A percentile compares a stretch with the other conserved stretches of the same genome.
These are phyloP conservation scores for Nyctibius grandis DNA, from an alignment of 2,797 vertebrate species.

Conservation along the genomic window DNA sequence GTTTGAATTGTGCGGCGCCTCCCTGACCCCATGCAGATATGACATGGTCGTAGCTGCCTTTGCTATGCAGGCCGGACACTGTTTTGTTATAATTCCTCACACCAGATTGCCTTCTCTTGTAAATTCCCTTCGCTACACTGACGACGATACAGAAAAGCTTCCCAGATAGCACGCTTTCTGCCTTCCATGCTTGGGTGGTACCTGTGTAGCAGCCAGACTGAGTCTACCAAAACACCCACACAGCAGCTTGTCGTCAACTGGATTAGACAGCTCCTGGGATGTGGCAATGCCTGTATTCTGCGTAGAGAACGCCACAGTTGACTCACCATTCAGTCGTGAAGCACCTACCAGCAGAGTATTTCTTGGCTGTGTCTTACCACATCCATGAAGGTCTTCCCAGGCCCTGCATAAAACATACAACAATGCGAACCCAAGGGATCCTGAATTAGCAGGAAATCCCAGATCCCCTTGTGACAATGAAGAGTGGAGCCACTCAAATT, in stretches of 20 bases:
- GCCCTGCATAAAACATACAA: not conserved
- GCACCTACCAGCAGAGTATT: not conserved
- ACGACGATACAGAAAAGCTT: not conserved
- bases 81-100: not conserved
- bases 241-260: not conserved
- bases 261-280: not conserved
- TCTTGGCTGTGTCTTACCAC: not conserved
- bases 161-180: not conserved
- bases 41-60: not conserved
- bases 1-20: not conserved
- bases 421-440: not conserved
- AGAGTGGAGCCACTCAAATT: not conserved
- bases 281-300: not conserved
- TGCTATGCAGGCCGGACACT: not conserved
- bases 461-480: not conserved
- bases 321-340: not conserved
- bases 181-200: not conserved
- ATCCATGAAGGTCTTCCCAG: not conserved
- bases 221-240: not conserved
- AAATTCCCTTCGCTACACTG: not conserved
- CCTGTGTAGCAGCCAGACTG: not conserved
- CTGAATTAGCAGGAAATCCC: not conserved
- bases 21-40: no score
- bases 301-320: rapidly evolving
- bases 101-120: not conserved